A percentile compares a stretch with the other conserved stretches of the same genome.
These are phyloP conservation scores for Arvicanthis niloticus DNA, from an alignment of 2,113 vertebrate genomes.

Conservation along the genomic window DNA sequence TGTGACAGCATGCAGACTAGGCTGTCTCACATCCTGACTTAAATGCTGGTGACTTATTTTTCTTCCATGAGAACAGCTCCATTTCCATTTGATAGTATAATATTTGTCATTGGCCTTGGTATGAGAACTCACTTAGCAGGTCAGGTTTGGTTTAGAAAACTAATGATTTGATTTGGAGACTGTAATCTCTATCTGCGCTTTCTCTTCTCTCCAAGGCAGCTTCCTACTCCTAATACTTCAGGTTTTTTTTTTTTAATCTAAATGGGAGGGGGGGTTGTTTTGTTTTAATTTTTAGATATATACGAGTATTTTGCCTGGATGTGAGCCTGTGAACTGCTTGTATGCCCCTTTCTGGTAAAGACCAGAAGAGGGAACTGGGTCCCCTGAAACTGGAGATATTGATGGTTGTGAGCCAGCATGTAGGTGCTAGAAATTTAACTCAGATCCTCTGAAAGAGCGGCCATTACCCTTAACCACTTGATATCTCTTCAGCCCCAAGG, in stretches of 20 bases:
- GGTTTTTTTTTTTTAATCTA: neutral
- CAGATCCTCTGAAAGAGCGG: neutral
- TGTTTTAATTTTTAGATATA: neutral
- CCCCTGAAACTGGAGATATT: neutral
- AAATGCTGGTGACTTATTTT: neutral
- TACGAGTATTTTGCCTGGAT: neutral
- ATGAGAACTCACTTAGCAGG: neutral
- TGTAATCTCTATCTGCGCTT: neutral
- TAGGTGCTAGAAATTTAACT: neutral
- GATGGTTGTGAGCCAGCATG: neutral
- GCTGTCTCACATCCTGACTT: neutral
- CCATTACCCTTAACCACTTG: neutral
- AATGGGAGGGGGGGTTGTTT: neutral
- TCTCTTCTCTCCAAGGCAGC: neutral
- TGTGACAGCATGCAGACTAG: neutral
- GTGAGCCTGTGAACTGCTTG: neutral
- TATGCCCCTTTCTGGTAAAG: neutral
- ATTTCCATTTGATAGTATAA: neutral
- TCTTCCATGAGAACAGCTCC: neutral
- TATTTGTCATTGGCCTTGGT: neutral
- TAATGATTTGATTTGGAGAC: neutral
- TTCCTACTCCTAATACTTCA: neutral
- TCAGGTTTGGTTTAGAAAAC: neutral
- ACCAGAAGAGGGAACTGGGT: neutral
- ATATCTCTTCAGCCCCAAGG: neutral